phyloP scores from a whole-genome alignment of 1,140 invertebrate species.

The Aethina tumida region DNA sequence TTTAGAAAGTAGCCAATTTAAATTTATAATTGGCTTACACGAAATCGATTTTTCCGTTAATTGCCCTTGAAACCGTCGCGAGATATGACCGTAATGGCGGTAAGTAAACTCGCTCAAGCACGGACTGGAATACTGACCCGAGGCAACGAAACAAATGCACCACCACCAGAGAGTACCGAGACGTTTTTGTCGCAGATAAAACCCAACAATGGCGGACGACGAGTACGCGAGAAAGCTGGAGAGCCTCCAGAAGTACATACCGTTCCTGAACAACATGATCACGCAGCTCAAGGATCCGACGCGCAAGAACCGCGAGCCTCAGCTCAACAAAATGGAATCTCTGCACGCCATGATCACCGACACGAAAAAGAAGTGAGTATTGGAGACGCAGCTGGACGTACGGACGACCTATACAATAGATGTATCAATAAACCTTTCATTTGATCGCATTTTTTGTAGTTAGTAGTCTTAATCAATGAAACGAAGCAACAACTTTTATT shows the following conservation, averaged over 20 bases:
- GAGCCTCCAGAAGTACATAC: constrained; percentile 56
- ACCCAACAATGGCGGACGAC: constrained; percentile 30
- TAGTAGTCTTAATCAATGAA: neutral
- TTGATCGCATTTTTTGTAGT: neutral
- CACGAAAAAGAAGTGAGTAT: constrained; percentile 47
- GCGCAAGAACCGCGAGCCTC: constrained; percentile 43
- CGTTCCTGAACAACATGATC: constrained; percentile 55
- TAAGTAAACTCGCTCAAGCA: too few relatives aligned
- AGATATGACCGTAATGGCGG: too few relatives aligned
- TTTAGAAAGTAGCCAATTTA: too few relatives aligned
- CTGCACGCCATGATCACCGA: constrained; percentile 49
- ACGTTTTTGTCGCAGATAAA: constrained; percentile 4
- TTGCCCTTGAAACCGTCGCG: too few relatives aligned
- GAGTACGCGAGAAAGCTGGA: constrained; percentile 50
- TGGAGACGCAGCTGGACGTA: neutral
- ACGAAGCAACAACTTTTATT: constrained; percentile 6
- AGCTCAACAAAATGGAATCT: constrained; percentile 50
- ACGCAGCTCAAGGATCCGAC: constrained; percentile 43
- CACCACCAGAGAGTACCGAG: neutral
- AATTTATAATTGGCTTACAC: too few relatives aligned
- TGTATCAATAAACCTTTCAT: neutral
- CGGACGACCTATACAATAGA: neutral
- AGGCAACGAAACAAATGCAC: too few relatives aligned
- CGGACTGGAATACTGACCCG: too few relatives aligned
- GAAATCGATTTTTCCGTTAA: too few relatives aligned